Evolutionary conservation across 2,888 invertebrate species (phyloP).

Genomic region (Rhogogaster chlorosoma): DNA sequence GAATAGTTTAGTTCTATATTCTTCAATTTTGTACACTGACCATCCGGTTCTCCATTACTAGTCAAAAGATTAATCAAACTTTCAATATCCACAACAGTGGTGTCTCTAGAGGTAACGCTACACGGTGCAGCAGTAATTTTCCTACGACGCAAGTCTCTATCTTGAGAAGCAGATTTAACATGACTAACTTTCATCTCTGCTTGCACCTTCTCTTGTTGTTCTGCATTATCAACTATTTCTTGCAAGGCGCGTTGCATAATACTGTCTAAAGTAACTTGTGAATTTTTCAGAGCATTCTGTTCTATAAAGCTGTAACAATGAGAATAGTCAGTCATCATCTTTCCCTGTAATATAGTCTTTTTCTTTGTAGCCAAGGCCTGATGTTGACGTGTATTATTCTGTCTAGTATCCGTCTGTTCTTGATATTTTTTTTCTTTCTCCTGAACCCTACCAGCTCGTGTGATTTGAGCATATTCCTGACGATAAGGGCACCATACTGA

Average conservation of each 20-base stretch:
- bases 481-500: slow-evolving; percentile 34
- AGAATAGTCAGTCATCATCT: slow-evolving; percentile 53
- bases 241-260: slow-evolving; percentile 54
- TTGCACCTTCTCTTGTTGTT: slow-evolving; percentile 53
- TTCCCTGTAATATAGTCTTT: slow-evolving; percentile 53
- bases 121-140: slow-evolving; percentile 13
- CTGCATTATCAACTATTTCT: slow-evolving; percentile 51
- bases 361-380: slow-evolving; percentile 50
- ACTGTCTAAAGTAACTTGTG: slow-evolving; percentile 46
- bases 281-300: slow-evolving; percentile 30
- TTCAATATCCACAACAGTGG: neutral
- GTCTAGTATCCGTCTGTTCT: slow-evolving; percentile 44
- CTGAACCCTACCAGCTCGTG: neutral
- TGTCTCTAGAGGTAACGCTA: neutral
- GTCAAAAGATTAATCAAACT: neutral
- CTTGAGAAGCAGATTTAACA: slow-evolving; percentile 9
- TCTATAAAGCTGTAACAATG: slow-evolving; percentile 42
- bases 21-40: neutral
- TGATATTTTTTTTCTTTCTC: neutral
- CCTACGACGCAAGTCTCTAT: slow-evolving; percentile 29
- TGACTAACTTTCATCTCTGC: slow-evolving; percentile 48
- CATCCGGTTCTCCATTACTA: neutral
- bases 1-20: neutral
- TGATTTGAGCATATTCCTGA: slow-evolving; percentile 25
- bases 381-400: slow-evolving; percentile 50